These are phyloP conservation scores for Bolinopsis microptera DNA, from an alignment of 37 sponge, comb jelly and placozoan species.

Conservation along the genomic window DNA sequence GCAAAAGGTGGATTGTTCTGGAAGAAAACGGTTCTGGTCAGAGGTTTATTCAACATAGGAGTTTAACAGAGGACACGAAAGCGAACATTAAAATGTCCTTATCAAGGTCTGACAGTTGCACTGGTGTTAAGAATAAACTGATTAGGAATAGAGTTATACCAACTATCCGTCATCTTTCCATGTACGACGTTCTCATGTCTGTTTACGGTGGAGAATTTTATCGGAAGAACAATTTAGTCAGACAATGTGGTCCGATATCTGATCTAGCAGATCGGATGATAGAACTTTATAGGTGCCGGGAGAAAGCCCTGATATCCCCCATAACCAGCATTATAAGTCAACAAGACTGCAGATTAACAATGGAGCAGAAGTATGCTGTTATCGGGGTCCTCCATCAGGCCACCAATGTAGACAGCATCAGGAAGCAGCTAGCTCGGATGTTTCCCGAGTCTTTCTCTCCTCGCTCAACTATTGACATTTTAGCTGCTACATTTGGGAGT, in stretches of 20 bases:
- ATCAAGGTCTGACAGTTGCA: not conserved
- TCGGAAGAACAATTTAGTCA: not conserved
- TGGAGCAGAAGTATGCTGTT: constrained; percentile 7
- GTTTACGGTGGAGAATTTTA: not conserved
- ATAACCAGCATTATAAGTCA: not conserved
- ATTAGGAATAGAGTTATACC: not conserved
- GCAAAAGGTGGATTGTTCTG: constrained; percentile 17
- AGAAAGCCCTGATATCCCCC: not conserved
- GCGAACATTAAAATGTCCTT: not conserved
- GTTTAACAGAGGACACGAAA: not conserved
- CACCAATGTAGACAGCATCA: not conserved
- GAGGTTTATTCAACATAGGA: not conserved
- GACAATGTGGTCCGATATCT: not conserved
- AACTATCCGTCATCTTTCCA: not conserved
- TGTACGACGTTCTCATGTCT: not conserved
- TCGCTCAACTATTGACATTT: not conserved
- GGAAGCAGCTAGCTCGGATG: not conserved
- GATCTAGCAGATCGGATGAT: not conserved
- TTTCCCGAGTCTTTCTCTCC: constrained; percentile 20
- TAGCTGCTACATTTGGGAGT: not conserved
- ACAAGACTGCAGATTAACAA: not conserved
- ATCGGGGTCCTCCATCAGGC: not conserved
- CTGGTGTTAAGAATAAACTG: not conserved
- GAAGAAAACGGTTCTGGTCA: not conserved
- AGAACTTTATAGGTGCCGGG: not conserved